Percentiles rank a stretch among this genome's conserved stretches.
phyloP scores from a whole-genome alignment of 2,797 vertebrate genomes.

The Hoplostethus mediterraneus region DNA sequence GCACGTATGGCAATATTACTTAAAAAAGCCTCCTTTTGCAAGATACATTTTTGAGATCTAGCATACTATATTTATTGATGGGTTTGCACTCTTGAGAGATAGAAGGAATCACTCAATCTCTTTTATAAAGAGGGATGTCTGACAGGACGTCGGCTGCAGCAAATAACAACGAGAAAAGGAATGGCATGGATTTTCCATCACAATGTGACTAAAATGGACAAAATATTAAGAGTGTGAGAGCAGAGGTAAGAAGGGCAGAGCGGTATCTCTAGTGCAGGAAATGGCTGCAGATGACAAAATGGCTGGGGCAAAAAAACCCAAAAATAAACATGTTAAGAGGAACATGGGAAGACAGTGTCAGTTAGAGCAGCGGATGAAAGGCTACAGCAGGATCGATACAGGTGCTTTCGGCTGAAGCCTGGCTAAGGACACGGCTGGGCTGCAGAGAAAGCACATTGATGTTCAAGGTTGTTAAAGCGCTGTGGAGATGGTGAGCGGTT shows the following conservation, averaged over 20 bases:
- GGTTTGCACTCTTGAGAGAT: slow-evolving; percentile 57
- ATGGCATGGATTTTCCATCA: slow-evolving; percentile 69
- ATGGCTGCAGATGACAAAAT: slow-evolving; percentile 66
- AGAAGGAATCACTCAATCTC: slow-evolving; percentile 31
- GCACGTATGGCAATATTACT: slow-evolving; percentile 81
- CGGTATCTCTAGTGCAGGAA: slow-evolving; percentile 61
- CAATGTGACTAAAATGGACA: slow-evolving; percentile 57
- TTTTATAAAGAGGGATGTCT: slow-evolving; percentile 45
- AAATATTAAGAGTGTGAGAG: slow-evolving; percentile 64
- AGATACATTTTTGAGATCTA: slow-evolving; percentile 71
- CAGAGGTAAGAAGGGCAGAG: slow-evolving; percentile 20
- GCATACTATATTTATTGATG: slow-evolving; percentile 70
- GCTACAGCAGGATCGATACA: slow-evolving; percentile 66
- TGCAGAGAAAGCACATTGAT: slow-evolving; percentile 52
- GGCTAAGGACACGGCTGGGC: slow-evolving; percentile 45
- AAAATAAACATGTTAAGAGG: slow-evolving; percentile 29
- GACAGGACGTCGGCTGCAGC: slow-evolving; percentile 39
- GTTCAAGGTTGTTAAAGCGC: slow-evolving; percentile 55
- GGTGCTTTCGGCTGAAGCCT: slow-evolving; percentile 55
- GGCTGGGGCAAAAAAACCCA: slow-evolving; percentile 29
- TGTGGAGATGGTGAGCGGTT: slow-evolving; percentile 35
- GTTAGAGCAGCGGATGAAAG: slow-evolving; percentile 61
- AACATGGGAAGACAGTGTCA: slow-evolving; percentile 51
- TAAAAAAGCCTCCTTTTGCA: slow-evolving; percentile 75
- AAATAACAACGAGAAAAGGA: slow-evolving; percentile 68